phyloP scores from a whole-genome alignment of 2,797 vertebrate species.

The Anguilla pacifica region DNA sequence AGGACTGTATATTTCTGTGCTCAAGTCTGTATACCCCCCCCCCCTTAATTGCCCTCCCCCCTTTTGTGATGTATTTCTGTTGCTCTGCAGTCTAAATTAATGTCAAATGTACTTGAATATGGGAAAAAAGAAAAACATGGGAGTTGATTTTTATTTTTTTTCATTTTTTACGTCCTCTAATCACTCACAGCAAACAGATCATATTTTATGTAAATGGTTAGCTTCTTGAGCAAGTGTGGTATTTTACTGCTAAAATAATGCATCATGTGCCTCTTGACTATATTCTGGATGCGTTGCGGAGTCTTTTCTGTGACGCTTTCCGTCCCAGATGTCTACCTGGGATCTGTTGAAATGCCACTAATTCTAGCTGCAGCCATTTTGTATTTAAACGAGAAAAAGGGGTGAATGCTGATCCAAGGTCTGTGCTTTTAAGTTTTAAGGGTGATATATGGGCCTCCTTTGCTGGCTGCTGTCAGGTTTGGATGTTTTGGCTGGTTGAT shows the following conservation, averaged over 20 bases:
- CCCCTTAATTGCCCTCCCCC: neutral
- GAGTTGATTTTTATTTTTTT: conserved; percentile 51
- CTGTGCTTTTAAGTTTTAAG: neutral
- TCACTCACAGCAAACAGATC: conserved; percentile 43
- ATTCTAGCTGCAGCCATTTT: neutral
- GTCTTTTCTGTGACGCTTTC: conserved; percentile 38
- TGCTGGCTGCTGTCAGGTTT: neutral
- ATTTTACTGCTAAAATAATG: conserved; percentile 55
- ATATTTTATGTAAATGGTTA: conserved; percentile 48
- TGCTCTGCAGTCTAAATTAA: conserved; percentile 71
- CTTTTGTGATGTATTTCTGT: conserved; percentile 56
- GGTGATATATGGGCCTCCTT: neutral
- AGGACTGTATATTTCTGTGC: conserved; percentile 44
- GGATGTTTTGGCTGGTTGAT: conserved; percentile 5
- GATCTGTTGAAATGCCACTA: neutral
- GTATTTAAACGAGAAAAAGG: neutral
- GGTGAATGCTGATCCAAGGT: neutral
- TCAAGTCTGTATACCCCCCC: conserved; percentile 39
- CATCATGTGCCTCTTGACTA: conserved; percentile 65
- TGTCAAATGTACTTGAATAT: conserved; percentile 80
- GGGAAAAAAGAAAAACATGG: conserved; percentile 51
- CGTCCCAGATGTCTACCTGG: neutral
- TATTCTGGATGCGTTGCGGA: conserved; percentile 37
- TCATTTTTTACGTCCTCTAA: conserved; percentile 29
- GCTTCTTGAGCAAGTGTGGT: conserved; percentile 65